These are phyloP conservation scores for Chascanopsetta lugubris DNA, from an alignment of 2,113 vertebrate genomes.

Conservation along the genomic window DNA sequence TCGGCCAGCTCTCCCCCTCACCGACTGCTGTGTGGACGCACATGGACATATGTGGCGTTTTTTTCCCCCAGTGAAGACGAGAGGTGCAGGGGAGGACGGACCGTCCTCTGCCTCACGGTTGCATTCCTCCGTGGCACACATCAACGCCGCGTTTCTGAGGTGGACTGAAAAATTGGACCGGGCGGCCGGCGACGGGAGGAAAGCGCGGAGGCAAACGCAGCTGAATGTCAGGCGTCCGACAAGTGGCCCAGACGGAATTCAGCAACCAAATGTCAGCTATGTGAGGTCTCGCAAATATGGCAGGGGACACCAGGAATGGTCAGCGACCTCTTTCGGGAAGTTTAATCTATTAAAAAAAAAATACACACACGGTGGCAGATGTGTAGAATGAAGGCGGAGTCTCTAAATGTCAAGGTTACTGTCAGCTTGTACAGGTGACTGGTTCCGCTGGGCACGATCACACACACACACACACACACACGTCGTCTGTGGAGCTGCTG, in stretches of 20 bases:
- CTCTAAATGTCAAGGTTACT: no score
- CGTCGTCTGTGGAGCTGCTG: no score
- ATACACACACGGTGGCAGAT: no score
- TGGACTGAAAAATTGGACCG: conserved; percentile 19
- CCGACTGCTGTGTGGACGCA: conserved; percentile 26
- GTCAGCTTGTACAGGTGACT: no score
- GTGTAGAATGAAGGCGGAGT: no score
- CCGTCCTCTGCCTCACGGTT: conserved; percentile 24
- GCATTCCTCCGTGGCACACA: conserved; percentile 15
- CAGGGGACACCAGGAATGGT: background rate
- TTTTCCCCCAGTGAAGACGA: conserved; percentile 26
- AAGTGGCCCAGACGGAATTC: conserved; percentile 15
- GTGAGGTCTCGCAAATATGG: background rate
- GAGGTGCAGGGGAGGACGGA: conserved; percentile 37
- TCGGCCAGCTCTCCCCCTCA: conserved; percentile 11
- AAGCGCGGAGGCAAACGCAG: conserved; percentile 1
- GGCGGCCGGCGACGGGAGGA: background rate
- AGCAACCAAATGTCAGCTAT: background rate
- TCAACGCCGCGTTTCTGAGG: conserved; percentile 29
- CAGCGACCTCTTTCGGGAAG: background rate
- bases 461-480: no score
- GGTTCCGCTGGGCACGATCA: no score
- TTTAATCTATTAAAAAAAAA: no score
- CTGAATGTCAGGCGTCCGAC: background rate
- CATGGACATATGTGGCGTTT: conserved; percentile 52